A percentile compares a stretch with the other conserved stretches of the same genome.
phyloP scores from a whole-genome alignment of 1,140 invertebrate species.

The Calycopis cecrops region DNA sequence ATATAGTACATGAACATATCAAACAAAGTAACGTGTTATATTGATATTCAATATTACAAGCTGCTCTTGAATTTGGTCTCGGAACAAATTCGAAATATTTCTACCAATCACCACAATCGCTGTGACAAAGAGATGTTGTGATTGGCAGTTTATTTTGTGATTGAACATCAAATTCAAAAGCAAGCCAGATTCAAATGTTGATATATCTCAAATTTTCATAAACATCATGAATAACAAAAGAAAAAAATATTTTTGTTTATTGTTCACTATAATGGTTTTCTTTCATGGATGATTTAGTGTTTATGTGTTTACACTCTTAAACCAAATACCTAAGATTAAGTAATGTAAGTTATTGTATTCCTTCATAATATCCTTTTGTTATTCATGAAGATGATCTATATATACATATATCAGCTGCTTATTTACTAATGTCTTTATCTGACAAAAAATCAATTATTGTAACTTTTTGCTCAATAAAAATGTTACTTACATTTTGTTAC shows the following conservation, averaged over 20 bases:
- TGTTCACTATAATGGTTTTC: no score
- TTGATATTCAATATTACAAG: slow-evolving; percentile 24
- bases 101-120: not conserved
- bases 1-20: slow-evolving; percentile 71
- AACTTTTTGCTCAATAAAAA: slow-evolving; percentile 57
- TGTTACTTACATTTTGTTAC: slow-evolving; percentile 22
- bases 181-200: not conserved
- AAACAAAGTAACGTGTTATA: slow-evolving; percentile 39
- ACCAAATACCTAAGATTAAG: no score
- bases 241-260: no score
- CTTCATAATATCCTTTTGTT: slow-evolving; percentile 5
- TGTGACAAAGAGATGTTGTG: slow-evolving; percentile 1
- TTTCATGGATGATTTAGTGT: no score
- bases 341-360: slow-evolving; percentile 3
- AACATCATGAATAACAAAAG: no score
- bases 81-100: not conserved
- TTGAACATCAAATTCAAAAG: not conserved
- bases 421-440: slow-evolving; percentile 4
- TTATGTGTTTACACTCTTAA: no score
- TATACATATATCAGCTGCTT: not conserved
- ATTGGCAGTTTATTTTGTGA: slow-evolving; percentile 6
- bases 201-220: no score
- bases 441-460: slow-evolving; percentile 41
- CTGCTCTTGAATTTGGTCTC: slow-evolving; percentile 15
- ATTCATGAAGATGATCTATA: not conserved